Percentiles rank a stretch among this genome's conserved stretches.
phyloP scores from a whole-genome alignment of 2,888 invertebrate genomes.

The Hypomecis atomaria region DNA sequence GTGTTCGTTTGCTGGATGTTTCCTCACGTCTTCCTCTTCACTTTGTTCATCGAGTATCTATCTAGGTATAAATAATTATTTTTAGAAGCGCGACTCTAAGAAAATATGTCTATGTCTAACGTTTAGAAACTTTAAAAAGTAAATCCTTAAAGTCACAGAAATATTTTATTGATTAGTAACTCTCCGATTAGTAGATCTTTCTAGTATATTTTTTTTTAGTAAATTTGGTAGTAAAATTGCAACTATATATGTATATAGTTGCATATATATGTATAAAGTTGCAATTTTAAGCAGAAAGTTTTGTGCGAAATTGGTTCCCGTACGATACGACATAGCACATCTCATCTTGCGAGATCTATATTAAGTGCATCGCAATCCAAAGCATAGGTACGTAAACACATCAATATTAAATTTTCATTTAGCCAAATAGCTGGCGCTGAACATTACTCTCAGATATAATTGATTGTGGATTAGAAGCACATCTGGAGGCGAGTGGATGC shows the following conservation, averaged over 20 bases:
- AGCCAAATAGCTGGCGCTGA: slow-evolving; percentile 28
- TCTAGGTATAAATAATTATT: background rate
- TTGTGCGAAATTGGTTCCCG: background rate
- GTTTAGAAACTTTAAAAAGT: too few species aligned
- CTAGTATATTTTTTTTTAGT: too few species aligned
- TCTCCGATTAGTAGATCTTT: too few species aligned
- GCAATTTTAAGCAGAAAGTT: too few species aligned
- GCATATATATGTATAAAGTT: too few species aligned
- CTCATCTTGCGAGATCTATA: background rate
- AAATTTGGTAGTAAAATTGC: too few species aligned
- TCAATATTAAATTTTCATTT: slow-evolving; percentile 41
- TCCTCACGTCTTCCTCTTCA: background rate
- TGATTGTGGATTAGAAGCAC: slow-evolving; percentile 38
- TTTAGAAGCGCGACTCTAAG: too few species aligned
- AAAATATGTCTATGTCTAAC: too few species aligned
- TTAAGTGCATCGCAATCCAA: slow-evolving; percentile 9
- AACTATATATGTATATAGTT: too few species aligned
- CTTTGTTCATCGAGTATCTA: background rate
- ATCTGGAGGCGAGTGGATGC: slow-evolving; percentile 26
- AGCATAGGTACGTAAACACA: slow-evolving; percentile 14
- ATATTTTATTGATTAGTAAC: too few species aligned
- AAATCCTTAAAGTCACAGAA: too few species aligned
- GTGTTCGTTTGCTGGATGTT: slow-evolving; percentile 17
- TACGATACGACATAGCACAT: background rate
- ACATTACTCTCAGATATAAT: slow-evolving; percentile 36